phyloP scores from a whole-genome alignment of 2,113 vertebrate species.

The Terrapene triunguis region DNA sequence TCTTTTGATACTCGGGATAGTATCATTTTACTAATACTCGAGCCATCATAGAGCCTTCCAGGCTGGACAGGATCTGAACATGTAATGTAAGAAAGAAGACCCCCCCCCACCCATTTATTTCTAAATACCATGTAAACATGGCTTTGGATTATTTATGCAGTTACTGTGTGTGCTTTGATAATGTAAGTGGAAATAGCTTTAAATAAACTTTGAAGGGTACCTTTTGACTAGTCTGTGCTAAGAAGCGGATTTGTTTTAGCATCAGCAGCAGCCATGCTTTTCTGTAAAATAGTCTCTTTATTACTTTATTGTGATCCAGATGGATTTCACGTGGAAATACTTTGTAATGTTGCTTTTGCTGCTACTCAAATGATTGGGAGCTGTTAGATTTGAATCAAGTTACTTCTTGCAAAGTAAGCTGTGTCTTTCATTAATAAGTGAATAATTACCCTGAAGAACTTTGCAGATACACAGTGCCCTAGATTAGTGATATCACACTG shows the following conservation, averaged over 20 bases:
- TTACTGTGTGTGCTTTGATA: not conserved
- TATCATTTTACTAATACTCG: not conserved
- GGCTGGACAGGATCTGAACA: not conserved
- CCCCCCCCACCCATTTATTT: not conserved
- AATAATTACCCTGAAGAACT: conserved; percentile 7
- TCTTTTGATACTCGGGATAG: not conserved
- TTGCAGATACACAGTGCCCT: not conserved
- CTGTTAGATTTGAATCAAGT: not conserved
- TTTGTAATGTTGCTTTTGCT: not conserved
- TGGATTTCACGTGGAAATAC: not conserved
- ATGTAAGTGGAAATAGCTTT: not conserved
- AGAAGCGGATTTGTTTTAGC: not conserved
- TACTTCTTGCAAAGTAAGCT: not conserved
- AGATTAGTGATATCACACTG: not conserved
- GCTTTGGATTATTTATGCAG: not conserved
- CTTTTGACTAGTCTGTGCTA: not conserved
- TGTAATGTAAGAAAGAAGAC: not conserved
- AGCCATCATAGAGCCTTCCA: not conserved
- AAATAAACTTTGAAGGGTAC: not conserved
- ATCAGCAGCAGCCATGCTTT: not conserved
- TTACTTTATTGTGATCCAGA: not conserved
- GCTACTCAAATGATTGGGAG: not conserved
- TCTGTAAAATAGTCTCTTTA: not conserved
- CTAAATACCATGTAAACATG: not conserved
- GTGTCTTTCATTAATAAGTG: not conserved